Percentiles rank a stretch among this genome's conserved stretches.
Evolutionary conservation across 2,113 vertebrate genomes (phyloP).

Genomic region (Amphilophus citrinellus): DNA sequence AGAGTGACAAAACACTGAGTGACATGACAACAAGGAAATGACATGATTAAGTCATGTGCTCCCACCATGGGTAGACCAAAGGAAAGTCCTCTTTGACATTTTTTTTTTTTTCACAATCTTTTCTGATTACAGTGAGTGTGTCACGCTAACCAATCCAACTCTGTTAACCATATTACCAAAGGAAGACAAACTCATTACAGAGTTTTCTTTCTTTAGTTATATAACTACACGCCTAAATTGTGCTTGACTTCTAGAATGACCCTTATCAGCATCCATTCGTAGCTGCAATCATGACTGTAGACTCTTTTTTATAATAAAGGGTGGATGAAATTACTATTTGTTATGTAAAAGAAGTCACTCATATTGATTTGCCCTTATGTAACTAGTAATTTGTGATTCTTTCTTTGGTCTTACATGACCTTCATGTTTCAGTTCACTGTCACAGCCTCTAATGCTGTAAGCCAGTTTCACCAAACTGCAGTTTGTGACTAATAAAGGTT

Average conservation of each 20-base stretch:
- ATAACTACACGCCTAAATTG: background rate
- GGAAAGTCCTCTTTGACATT: no score
- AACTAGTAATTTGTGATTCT: background rate
- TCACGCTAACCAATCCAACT: background rate
- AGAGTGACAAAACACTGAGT: no score
- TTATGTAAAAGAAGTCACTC: background rate
- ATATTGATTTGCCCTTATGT: no score
- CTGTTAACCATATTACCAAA: background rate
- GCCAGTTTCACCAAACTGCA: background rate
- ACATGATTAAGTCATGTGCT: no score
- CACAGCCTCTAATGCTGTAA: background rate
- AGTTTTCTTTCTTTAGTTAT: background rate
- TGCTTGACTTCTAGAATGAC: background rate
- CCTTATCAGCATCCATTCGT: background rate
- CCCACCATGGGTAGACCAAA: no score
- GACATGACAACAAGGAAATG: no score
- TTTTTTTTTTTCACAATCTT: no score
- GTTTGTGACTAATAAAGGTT: background rate
- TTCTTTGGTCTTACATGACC: background rate
- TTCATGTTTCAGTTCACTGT: background rate
- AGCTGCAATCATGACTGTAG: background rate
- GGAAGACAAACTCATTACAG: background rate
- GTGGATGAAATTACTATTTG: background rate
- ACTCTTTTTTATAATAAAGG: background rate
- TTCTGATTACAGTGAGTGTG: background rate